Evolutionary conservation across 1,140 invertebrate genomes (phyloP).

Genomic region (Mamestra configurata): DNA sequence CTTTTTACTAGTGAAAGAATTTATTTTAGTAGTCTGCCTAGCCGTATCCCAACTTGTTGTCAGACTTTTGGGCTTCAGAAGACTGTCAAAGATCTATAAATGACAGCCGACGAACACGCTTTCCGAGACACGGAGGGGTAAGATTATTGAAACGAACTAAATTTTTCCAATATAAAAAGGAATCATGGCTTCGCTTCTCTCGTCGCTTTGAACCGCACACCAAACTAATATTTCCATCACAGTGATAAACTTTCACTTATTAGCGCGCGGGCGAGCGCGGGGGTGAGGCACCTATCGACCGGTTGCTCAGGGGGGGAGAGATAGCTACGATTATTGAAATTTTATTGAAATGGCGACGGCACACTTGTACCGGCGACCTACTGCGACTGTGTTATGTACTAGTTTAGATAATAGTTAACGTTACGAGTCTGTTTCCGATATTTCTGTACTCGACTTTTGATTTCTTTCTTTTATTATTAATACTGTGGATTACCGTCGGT

Average conservation of each 20-base stretch:
- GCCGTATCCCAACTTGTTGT: no score
- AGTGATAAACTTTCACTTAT: slow-evolving; percentile 48
- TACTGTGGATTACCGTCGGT: no score
- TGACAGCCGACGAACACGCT: no score
- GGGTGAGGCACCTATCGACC: slow-evolving; percentile 11
- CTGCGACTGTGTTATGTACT: not conserved
- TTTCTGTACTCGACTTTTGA: not conserved
- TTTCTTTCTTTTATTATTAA: not conserved
- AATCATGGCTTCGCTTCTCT: not conserved
- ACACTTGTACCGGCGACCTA: slow-evolving; percentile 26
- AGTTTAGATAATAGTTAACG: not conserved
- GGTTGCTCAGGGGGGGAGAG: not conserved
- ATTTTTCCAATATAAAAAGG: no score
- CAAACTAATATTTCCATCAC: slow-evolving; percentile 29
- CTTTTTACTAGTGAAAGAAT: no score
- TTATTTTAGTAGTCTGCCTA: no score
- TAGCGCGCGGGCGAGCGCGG: slow-evolving; percentile 7
- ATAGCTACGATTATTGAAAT: slow-evolving; percentile 30
- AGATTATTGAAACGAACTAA: no score
- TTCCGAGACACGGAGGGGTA: no score
- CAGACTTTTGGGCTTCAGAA: no score
- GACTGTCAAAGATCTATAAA: no score
- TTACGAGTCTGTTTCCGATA: not conserved
- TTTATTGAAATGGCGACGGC: slow-evolving; percentile 36
- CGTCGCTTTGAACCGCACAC: not conserved